These are phyloP conservation scores for Procambarus clarkii DNA, from an alignment of 1,140 invertebrate genomes.

Conservation along the genomic window DNA sequence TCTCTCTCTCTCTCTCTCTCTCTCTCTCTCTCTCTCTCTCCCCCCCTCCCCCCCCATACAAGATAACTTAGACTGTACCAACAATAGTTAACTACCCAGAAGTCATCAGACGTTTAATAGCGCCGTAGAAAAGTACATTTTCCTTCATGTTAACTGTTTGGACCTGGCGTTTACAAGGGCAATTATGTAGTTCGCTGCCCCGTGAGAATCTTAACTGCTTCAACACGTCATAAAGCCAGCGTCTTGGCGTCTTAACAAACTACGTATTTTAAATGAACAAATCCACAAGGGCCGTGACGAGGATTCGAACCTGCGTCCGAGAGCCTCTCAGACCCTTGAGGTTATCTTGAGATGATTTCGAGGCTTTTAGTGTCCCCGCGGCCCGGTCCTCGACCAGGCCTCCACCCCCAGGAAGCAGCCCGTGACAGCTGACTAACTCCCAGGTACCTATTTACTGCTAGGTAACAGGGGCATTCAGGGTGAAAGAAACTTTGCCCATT, in stretches of 20 bases:
- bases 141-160: background rate
- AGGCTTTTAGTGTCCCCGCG: too few species aligned
- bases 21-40: background rate
- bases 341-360: too few species aligned
- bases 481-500: too few species aligned
- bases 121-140: background rate
- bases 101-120: background rate
- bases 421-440: too few species aligned
- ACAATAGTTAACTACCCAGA: background rate
- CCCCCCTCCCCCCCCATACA: background rate
- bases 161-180: background rate
- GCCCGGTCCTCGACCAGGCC: too few species aligned
- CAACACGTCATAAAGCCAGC: background rate
- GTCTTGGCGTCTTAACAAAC: background rate
- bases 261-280: too few species aligned
- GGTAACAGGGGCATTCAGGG: too few species aligned
- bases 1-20: background rate
- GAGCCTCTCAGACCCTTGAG: too few species aligned
- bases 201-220: background rate
- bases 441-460: too few species aligned
- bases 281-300: too few species aligned
- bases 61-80: background rate
- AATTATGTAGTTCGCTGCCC: background rate
- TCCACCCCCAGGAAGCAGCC: too few species aligned
- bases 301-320: too few species aligned